These are phyloP conservation scores for Macroteleia sp. DNA, from an alignment of 2,888 invertebrate genomes.

Conservation along the genomic window DNA sequence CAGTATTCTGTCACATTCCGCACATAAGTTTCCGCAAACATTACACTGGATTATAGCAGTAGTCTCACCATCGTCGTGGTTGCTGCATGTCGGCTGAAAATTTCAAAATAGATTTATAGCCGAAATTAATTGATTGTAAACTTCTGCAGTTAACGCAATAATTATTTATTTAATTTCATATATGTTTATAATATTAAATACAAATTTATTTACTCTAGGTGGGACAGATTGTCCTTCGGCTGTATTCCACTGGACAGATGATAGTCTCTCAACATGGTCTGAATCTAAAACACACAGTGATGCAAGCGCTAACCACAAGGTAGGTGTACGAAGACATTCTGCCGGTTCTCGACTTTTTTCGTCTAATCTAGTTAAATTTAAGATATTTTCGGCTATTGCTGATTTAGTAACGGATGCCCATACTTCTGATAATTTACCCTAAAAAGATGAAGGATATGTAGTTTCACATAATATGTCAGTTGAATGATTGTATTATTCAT, in stretches of 20 bases:
- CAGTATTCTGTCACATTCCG: conserved; percentile 97
- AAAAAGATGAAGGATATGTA: no score
- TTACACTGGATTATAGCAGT: conserved; percentile 96
- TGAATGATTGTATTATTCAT: no score
- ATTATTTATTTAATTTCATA: no score
- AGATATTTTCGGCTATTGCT: conserved; percentile 93
- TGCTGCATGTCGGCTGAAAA: conserved; percentile 95
- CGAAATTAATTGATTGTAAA: no score
- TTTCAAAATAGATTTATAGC: no score
- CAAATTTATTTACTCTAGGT: conserved; percentile 84
- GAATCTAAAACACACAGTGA: conserved; percentile 96
- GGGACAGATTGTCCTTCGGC: conserved; percentile 86
- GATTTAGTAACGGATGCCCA: conserved; percentile 96
- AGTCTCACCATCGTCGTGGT: conserved; percentile 98
- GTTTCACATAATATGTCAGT: neutral
- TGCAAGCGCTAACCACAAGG: conserved; percentile 96
- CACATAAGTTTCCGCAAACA: conserved; percentile 95
- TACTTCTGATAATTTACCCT: conserved; percentile 93
- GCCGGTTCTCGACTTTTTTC: conserved; percentile 90
- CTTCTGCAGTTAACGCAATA: no score
- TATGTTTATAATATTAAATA: no score
- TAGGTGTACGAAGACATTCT: conserved; percentile 92
- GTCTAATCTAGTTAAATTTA: conserved; percentile 91
- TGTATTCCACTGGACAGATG: conserved; percentile 92
- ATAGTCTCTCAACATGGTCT: conserved; percentile 93